Conservation (phyloP, 2,113 vertebrate species). For the Tyrannus savana region DNA sequence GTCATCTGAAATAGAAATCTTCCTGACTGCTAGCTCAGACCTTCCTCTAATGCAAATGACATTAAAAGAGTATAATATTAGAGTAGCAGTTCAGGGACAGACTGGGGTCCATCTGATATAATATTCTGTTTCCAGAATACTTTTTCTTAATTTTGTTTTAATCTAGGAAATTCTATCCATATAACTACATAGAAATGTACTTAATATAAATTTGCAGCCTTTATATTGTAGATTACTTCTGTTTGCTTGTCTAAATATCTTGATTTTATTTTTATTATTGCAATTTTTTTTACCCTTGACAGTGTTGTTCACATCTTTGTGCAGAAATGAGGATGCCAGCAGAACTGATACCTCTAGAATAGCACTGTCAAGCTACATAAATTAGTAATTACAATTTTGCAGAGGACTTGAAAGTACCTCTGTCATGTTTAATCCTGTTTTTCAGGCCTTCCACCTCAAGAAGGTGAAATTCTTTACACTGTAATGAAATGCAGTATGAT, state of each 20-base stretch:
- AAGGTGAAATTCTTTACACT: not conserved
- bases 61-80: not conserved
- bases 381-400: not conserved
- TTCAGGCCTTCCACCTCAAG: not conserved
- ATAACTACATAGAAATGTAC: not conserved
- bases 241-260: not conserved
- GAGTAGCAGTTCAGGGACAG: not conserved
- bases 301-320: not conserved
- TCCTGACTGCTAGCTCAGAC: not conserved
- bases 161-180: not conserved
- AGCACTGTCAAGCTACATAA: not conserved
- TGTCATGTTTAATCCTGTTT: not conserved
- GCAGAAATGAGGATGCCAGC: not conserved
- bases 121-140: not conserved
- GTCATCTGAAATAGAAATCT: not conserved
- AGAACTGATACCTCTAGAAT: not conserved
- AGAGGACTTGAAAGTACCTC: not conserved
- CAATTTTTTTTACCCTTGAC: not conserved
- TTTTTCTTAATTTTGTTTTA: not conserved
- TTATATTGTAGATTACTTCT: not conserved
- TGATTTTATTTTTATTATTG: not conserved
- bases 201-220: not conserved
- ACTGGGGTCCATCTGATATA: not conserved
- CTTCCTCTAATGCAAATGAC: not conserved
- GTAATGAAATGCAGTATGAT: not conserved